These are phyloP conservation scores for Echinops telfairi DNA, from an alignment of 2,113 vertebrate genomes.

Conservation along the genomic window DNA sequence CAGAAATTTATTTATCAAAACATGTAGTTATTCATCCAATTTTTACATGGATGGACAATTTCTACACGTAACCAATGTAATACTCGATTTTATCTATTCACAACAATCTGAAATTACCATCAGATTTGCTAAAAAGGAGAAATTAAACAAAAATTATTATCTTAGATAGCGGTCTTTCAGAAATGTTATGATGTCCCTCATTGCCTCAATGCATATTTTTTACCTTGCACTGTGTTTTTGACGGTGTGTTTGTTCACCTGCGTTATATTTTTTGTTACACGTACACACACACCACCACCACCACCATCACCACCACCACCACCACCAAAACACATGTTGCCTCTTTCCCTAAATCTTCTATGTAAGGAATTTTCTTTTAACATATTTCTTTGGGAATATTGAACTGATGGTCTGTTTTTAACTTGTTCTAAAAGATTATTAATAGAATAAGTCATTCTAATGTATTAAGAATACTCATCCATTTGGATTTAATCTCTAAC, in stretches of 20 bases:
- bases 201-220: not conserved
- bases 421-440: not conserved
- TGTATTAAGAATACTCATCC: no score
- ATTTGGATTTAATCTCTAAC: not conserved
- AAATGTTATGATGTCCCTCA: not conserved
- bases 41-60: not conserved
- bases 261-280: not conserved
- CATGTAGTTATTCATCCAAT: not conserved
- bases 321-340: no score
- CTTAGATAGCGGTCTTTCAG: not conserved
- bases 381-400: not conserved
- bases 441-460: not conserved
- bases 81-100: not conserved
- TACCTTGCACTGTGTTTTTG: not conserved
- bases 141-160: not conserved
- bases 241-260: not conserved
- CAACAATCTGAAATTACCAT: not conserved
- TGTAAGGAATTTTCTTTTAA: not conserved
- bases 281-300: no score
- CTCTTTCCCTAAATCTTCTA: not conserved
- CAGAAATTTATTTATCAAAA: constrained; percentile 1
- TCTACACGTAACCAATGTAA: not conserved
- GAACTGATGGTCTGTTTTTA: not conserved
- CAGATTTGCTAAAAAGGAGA: not conserved
- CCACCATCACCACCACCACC: no score